A percentile compares a stretch with the other conserved stretches of the same genome.
These are phyloP conservation scores for Thalassophryne amazonica DNA, from an alignment of 2,797 vertebrate species.

Conservation along the genomic window DNA sequence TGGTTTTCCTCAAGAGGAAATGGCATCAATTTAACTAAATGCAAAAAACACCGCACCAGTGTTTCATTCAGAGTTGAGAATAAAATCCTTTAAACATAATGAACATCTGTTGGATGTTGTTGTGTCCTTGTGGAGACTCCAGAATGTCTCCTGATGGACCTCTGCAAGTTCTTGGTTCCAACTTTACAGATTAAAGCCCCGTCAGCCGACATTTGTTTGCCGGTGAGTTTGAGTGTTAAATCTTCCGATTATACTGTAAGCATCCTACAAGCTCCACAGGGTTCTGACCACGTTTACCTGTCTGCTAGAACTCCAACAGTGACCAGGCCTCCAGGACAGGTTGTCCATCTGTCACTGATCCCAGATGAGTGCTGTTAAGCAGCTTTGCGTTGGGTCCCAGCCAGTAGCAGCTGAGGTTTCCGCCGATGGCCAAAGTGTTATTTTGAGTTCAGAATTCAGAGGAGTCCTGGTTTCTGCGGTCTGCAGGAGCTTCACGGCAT, in stretches of 20 bases:
- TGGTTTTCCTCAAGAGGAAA: too few relatives aligned
- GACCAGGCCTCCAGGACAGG: constrained; percentile 50
- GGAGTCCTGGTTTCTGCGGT: constrained; percentile 21
- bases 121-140: background rate
- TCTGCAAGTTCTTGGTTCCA: background rate
- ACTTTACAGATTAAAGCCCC: background rate
- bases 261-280: constrained; percentile 15
- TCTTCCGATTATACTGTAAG: constrained; percentile 60
- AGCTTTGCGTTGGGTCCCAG: constrained; percentile 57
- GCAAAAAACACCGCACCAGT: too few relatives aligned
- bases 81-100: too few relatives aligned
- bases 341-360: constrained; percentile 69
- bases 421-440: constrained; percentile 24
- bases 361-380: constrained; percentile 68
- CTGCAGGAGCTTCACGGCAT: constrained; percentile 18
- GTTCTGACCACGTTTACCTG: constrained; percentile 55
- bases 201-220: background rate
- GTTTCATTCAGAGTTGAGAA: too few relatives aligned
- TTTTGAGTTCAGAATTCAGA: constrained; percentile 19
- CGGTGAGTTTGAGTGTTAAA: constrained; percentile 49
- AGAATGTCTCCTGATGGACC: background rate
- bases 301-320: constrained; percentile 36
- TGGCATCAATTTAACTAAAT: too few relatives aligned
- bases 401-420: constrained; percentile 29
- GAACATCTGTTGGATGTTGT: too few relatives aligned